Evolutionary conservation across 1,140 invertebrate species (phyloP).

Genomic region (Drosophila hydei): DNA sequence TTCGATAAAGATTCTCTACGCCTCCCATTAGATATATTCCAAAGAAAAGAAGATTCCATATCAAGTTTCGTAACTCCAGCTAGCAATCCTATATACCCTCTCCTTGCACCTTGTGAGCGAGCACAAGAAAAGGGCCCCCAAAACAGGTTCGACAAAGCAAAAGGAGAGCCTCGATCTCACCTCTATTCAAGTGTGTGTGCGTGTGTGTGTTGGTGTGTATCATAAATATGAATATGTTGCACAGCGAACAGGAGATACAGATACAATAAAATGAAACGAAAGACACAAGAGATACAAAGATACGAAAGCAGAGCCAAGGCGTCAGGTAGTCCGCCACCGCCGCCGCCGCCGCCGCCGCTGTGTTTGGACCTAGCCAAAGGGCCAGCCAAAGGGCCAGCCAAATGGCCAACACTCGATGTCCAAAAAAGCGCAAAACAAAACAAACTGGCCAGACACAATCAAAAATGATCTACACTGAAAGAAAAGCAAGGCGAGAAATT

Average conservation of each 20-base stretch:
- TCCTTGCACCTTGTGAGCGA: too few relatives aligned
- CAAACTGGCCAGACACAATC: slow-evolving; percentile 26
- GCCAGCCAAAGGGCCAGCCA: slow-evolving; percentile 13
- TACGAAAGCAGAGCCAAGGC: slow-evolving; percentile 48
- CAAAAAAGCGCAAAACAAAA: slow-evolving; percentile 53
- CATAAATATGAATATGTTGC: slow-evolving; percentile 76
- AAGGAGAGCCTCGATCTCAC: slow-evolving; percentile 14
- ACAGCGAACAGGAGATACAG: slow-evolving; percentile 16
- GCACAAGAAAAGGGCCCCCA: slow-evolving; percentile 44
- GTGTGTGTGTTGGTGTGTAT: slow-evolving; percentile 33
- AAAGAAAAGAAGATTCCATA: neutral
- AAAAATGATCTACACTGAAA: neutral
- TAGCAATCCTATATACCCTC: too few relatives aligned
- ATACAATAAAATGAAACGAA: neutral
- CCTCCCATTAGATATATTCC: too few relatives aligned
- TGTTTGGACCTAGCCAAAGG: slow-evolving; percentile 20
- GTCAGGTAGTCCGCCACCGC: slow-evolving; percentile 58
- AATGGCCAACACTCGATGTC: slow-evolving; percentile 43
- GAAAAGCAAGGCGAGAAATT: neutral
- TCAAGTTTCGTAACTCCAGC: too few relatives aligned
- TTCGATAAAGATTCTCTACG: too few relatives aligned
- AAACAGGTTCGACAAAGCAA: slow-evolving; percentile 60
- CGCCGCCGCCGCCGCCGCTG: neutral
- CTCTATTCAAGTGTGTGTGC: neutral
- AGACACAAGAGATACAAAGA: slow-evolving; percentile 37